Percentiles rank a stretch among this genome's conserved stretches.
phyloP scores from a whole-genome alignment of 2,888 invertebrate genomes.

The Podabrus alpinus region DNA sequence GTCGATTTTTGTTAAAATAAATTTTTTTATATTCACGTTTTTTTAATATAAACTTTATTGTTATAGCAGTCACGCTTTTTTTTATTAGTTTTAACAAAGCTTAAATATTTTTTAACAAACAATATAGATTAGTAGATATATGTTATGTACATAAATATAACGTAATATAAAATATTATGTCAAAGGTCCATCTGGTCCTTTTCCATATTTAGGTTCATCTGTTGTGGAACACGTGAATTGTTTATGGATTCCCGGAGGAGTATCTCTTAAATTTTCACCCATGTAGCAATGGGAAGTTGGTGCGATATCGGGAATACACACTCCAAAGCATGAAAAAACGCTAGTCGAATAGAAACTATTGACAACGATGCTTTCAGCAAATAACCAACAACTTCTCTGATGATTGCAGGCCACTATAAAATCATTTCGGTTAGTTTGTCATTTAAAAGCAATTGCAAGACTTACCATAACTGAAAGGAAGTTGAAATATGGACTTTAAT shows the following conservation, averaged over 20 bases:
- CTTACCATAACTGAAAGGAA: constrained; percentile 3
- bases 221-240: background rate
- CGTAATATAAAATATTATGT: background rate
- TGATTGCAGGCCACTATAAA: constrained; percentile 3
- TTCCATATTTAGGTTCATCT: background rate
- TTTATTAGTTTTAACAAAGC: background rate
- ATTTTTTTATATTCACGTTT: too few relatives aligned
- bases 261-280: background rate
- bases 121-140: too few relatives aligned
- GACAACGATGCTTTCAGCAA: constrained; percentile 1
- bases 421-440: background rate
- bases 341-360: background rate
- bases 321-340: background rate
- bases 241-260: background rate
- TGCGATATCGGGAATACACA: background rate
- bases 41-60: background rate
- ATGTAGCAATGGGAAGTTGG: background rate
- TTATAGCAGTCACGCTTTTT: background rate
- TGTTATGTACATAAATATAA: too few relatives aligned
- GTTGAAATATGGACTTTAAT: background rate
- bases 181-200: background rate
- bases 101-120: too few relatives aligned
- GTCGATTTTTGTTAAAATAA: too few relatives aligned
- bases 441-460: background rate
- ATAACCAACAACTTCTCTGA: background rate